phyloP scores from a whole-genome alignment of 2,113 vertebrate genomes.

The Hyperoodon ampullatus region DNA sequence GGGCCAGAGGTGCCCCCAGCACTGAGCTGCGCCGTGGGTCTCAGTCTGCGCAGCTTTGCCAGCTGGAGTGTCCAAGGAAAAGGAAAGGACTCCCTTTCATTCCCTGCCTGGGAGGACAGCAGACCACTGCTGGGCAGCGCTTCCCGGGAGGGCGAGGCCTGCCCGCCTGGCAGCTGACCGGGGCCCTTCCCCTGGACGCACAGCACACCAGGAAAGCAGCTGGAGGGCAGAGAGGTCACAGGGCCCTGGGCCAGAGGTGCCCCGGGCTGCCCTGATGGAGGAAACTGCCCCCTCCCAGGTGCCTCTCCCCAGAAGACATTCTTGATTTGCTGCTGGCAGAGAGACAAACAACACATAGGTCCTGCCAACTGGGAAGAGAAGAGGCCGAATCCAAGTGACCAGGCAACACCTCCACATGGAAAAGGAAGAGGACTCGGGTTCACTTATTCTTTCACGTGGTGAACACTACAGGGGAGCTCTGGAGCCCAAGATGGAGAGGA shows the following conservation, averaged over 20 bases:
- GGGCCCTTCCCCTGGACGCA: not conserved
- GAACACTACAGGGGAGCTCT: rapidly evolving
- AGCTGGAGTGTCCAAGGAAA: not conserved
- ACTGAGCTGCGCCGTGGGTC: not conserved
- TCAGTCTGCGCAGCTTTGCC: not conserved
- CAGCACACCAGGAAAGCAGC: constrained; percentile 4
- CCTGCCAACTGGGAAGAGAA: not conserved
- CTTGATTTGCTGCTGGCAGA: not conserved
- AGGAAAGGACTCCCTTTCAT: rapidly evolving
- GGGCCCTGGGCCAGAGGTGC: not conserved
- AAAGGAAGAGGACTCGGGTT: not conserved
- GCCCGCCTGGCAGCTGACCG: rapidly evolving
- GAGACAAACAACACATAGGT: not conserved
- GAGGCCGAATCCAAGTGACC: not conserved
- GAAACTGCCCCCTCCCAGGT: not conserved
- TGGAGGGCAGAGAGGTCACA: not conserved
- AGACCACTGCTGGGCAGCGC: rapidly evolving
- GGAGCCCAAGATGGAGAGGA: not conserved
- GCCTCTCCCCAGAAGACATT: not conserved
- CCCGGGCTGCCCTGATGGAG: not conserved
- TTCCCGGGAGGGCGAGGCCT: rapidly evolving
- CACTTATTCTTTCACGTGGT: rapidly evolving
- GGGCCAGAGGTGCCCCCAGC: not conserved
- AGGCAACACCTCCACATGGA: not conserved
- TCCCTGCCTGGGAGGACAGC: rapidly evolving